Evolutionary conservation across 2,888 invertebrate genomes (phyloP).

Genomic region (Eupithecia pulchellata): DNA sequence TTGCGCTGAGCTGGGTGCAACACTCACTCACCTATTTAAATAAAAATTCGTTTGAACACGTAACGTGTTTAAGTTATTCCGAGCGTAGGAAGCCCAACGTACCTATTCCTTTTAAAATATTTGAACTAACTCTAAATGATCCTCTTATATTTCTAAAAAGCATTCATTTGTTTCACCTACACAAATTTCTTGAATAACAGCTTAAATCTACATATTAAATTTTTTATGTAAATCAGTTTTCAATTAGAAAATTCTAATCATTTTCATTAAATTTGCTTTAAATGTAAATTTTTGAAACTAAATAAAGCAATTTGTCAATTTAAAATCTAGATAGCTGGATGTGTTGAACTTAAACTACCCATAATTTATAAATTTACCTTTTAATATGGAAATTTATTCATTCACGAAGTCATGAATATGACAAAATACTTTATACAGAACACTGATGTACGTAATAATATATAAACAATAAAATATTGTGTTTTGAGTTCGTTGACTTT

Average conservation of each 20-base stretch:
- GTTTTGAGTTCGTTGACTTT: constrained; percentile 42
- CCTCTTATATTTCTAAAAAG: constrained; percentile 10
- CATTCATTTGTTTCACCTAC: constrained; percentile 1
- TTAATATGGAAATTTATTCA: constrained; percentile 42
- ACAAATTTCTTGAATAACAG: background rate
- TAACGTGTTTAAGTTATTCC: constrained; percentile 7
- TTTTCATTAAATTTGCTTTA: background rate
- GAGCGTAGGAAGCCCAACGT: constrained; percentile 1
- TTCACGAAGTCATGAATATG: constrained; percentile 32
- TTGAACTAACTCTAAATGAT: background rate
- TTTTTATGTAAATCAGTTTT: constrained; percentile 11
- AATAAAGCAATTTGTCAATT: constrained; percentile 28
- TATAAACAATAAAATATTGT: constrained; percentile 36
- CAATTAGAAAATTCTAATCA: constrained; percentile 5
- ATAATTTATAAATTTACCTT: constrained; percentile 26
- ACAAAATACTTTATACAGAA: constrained; percentile 30
- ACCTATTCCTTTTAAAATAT: background rate
- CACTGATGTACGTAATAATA: constrained; percentile 23
- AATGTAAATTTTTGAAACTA: constrained; percentile 7
- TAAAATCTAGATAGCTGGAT: constrained; percentile 17
- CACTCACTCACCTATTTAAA: background rate
- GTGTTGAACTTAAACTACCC: constrained; percentile 20
- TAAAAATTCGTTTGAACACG: constrained; percentile 7
- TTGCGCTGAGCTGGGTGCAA: background rate
- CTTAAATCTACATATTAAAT: background rate